phyloP scores from a whole-genome alignment of 2,113 vertebrate species.

The Chamaetylas fuelleborni region DNA sequence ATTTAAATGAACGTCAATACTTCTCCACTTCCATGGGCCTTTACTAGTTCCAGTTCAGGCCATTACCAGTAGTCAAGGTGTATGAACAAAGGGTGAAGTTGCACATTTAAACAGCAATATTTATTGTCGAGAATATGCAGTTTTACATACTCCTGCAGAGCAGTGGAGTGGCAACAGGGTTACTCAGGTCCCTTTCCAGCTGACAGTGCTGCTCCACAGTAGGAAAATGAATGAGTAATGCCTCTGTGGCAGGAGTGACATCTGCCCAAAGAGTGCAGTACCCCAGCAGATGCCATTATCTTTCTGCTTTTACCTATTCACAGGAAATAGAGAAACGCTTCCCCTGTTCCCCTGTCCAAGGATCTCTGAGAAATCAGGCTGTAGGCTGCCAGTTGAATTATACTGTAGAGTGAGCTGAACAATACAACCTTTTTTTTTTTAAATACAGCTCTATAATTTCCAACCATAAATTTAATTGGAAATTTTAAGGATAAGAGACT shows the following conservation, averaged over 20 bases:
- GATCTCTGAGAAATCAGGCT: neutral
- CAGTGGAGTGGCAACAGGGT: neutral
- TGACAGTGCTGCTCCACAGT: neutral
- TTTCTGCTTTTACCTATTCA: neutral
- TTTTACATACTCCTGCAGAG: neutral
- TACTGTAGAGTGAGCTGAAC: neutral
- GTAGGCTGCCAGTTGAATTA: neutral
- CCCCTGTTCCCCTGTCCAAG: neutral
- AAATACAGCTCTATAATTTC: neutral
- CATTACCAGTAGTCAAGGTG: neutral
- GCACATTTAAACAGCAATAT: neutral
- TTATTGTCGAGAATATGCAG: neutral
- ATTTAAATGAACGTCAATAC: neutral
- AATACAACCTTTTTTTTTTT: neutral
- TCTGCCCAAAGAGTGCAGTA: neutral
- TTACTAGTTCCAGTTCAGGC: neutral
- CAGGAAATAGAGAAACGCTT: neutral
- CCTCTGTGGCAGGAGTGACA: neutral
- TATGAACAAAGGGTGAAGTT: neutral
- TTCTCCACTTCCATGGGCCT: neutral
- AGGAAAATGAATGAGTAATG: neutral
- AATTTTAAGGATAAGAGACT: neutral
- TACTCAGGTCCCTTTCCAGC: neutral
- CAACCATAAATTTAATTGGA: conserved; percentile 7
- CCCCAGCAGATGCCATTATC: neutral